phyloP scores from a whole-genome alignment of 1,140 invertebrate species.

The Meloidogyne floridensis region DNA sequence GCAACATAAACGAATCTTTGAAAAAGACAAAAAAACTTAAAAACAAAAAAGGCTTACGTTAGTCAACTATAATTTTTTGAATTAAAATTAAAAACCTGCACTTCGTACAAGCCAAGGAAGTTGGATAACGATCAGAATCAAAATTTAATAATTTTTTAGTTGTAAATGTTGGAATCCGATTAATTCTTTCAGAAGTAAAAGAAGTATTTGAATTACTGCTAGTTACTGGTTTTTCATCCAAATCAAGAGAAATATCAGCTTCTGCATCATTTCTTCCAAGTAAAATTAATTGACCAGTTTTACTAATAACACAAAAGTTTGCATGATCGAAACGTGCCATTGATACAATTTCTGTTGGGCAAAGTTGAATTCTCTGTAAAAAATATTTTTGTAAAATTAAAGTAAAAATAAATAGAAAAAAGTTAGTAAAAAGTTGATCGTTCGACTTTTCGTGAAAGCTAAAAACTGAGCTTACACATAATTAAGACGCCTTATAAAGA shows the following conservation, averaged over 20 bases:
- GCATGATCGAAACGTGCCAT: conserved; percentile 13
- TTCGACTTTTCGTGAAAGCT: too few species aligned
- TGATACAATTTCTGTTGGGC: conserved; percentile 29
- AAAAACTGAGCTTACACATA: too few species aligned
- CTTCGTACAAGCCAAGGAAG: conserved; percentile 24
- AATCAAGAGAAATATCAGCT: conserved; percentile 5
- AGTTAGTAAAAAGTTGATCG: neutral
- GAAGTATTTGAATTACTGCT: neutral
- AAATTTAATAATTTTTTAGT: conserved; percentile 22
- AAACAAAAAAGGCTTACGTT: too few species aligned
- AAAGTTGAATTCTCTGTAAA: conserved; percentile 41
- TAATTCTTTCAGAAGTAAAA: neutral
- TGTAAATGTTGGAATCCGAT: conserved; percentile 21
- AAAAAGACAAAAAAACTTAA: too few species aligned
- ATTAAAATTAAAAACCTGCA: neutral
- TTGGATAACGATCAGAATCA: conserved; percentile 5
- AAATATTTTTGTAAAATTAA: neutral
- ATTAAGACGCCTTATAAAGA: too few species aligned
- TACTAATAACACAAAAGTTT: conserved; percentile 31
- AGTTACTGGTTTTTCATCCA: neutral
- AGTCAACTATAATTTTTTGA: too few species aligned
- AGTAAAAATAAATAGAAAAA: neutral
- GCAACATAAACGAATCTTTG: too few species aligned
- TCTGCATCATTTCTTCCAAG: conserved; percentile 19
- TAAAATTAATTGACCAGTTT: conserved; percentile 36